Base-by-base conservation (phyloP, 2,113 vertebrate species). In the Odocoileus virginianus region DNA sequence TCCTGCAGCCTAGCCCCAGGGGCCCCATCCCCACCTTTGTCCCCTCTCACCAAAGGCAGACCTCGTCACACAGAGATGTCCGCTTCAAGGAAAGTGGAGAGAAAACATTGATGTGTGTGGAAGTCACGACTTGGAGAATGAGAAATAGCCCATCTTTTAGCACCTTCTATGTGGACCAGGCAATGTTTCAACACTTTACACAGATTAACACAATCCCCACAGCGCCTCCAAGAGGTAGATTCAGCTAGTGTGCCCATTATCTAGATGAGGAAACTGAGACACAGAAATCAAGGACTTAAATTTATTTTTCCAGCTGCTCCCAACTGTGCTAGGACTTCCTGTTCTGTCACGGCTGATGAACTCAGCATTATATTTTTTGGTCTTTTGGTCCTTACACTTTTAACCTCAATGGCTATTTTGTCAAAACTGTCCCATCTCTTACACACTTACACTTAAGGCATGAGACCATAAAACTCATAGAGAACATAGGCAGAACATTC, bases 81-180 rank as follows among this genome's bases (percentile, higher is more conserved):
- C 1, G 30, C 71, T 14, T 16, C 71, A 54, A 50, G 43, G 40
- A 19, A 61, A 40, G 28, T 28, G 40, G n/a, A 33, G 52, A 58
- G 27, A 19, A 50, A 36, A 52, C 55, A 4, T 74, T 21, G 27
- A 21, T 11, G 1, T 15, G 12, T 3, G 45, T 16, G 52, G 52
- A n/a, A 52, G 57, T 33, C 47, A 45, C 82, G 3, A 21, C 71
- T 28, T 45, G 82, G 9, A 57, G 28, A 28, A 74, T 2, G 25
- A 28, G 12, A 8, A 3, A 12, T 7, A 60, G 71, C 61, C 25
- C 11, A 27, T 52, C 58, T n/a, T 14, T 0, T 0, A 19, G 60
- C 1, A 10, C 21, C 33, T 27, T 25, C 7, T 27, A 6, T 0
- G 5, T 28, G 50, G 58, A 60, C 40, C 27, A 2, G 50, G 67